Base-by-base conservation (phyloP, 2,797 vertebrate genomes). In the Tenualosa ilisha region DNA sequence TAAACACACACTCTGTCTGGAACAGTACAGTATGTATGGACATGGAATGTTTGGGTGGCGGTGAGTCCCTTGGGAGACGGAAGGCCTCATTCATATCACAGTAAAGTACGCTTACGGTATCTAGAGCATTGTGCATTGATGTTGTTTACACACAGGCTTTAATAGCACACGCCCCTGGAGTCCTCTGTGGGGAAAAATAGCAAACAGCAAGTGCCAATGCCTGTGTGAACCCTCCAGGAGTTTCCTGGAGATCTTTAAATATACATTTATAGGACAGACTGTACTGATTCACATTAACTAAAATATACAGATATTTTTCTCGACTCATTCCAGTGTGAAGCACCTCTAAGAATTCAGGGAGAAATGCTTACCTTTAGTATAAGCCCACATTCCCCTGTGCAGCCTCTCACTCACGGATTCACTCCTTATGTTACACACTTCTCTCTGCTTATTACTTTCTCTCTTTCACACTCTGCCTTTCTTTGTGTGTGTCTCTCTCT, bases 381-480 rank as follows among this genome's bases (percentile, higher is more conserved):
- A 15, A 56, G 2, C 20, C 20, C 31, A 3, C 63, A 26, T 5
- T 37, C 0, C 13, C 5, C 11, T 31, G n/a, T 20, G 6, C 24
- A 15, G 3, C 37, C 65, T 68, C 8, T 72, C 20, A 20, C 54
- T 56, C 54, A 53, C 2, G 12, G 1, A 13, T 15, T 56, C 20
- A 20, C 54, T 20, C 15, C 11, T 46, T 22, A 20, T 46, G 8
- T 63, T 6, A 22, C 8, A 9, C 20, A 43, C 13, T 31, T 5
- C 13, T 40, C 5, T 75, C 13, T 40, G 0, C n/a, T 37, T 84
- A 17, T 43, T 6, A 6, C 37, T 43, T 12, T 59, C 2, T 59
- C 56, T 59, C 92, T 94, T 92, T 92, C 91, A 86, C 63, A 88
- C 89, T 92, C 91, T 88, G 89, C 91, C 91, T 91, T 91, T 93